These are phyloP conservation scores for Lophius americanus DNA, from an alignment of 2,797 vertebrate genomes.

Conservation along the genomic window DNA sequence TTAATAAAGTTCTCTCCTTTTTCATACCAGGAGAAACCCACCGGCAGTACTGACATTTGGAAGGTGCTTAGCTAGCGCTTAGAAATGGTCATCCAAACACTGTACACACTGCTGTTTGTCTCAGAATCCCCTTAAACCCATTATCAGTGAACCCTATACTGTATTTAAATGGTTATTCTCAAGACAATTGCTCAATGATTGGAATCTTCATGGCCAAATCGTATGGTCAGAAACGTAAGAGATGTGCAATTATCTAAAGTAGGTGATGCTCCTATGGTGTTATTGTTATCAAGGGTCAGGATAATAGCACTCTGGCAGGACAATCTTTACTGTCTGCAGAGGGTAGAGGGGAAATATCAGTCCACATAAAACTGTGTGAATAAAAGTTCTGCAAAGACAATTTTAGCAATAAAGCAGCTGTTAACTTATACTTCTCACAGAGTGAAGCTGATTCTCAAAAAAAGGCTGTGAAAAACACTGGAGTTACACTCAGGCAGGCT, in stretches of 20 bases:
- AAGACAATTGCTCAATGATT: constrained; percentile 29
- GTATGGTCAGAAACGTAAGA: constrained; percentile 21
- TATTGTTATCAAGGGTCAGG: constrained; percentile 16
- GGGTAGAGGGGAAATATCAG: background rate
- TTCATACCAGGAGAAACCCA: constrained; percentile 4
- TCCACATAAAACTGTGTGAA: background rate
- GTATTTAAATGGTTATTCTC: constrained; percentile 6
- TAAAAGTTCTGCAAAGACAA: background rate
- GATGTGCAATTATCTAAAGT: constrained; percentile 32
- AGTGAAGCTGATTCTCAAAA: constrained; percentile 20
- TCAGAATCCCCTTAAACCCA: constrained; percentile 15
- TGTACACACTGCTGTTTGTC: constrained; percentile 23
- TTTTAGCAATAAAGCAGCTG: background rate
- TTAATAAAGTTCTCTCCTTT: background rate
- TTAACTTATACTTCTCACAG: background rate
- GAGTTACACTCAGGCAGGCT: constrained; percentile 15
- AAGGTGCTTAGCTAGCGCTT: background rate
- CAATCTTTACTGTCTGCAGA: background rate
- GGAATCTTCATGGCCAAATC: constrained; percentile 1
- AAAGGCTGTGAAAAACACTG: constrained; percentile 2
- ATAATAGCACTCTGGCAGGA: constrained; percentile 24
- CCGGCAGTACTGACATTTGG: constrained; percentile 18
- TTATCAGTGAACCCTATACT: constrained; percentile 17
- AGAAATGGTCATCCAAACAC: background rate
- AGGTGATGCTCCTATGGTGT: constrained; percentile 19